Base-by-base conservation (phyloP, 1,140 invertebrate genomes). In the Drosophila pachea region DNA sequence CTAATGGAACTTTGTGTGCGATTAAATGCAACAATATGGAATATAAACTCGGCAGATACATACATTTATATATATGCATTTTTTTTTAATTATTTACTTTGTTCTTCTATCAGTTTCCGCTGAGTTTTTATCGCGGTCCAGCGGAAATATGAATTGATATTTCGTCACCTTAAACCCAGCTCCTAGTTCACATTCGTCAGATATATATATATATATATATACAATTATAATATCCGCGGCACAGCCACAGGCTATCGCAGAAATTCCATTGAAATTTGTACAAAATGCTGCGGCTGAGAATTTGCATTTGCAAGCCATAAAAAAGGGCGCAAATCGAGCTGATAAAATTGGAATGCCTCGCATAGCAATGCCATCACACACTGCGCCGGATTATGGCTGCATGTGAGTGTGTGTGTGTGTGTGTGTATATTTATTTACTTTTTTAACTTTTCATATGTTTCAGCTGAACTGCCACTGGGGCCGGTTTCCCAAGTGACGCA, bases 401-500 rank as follows among this genome's bases (percentile, higher is more conserved):
- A 36, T 8, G 38, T 32, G 40, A 52, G 38, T 49, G 35, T 35
- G 40, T 59, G 43, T 8, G 38, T 32, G 40, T 56, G 38, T 49
- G 35, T 35, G 31, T 36, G 45, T 35, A 29, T 74, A 45, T 45
- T 47, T 45, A 8, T 47, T 47, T 47, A 11, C 33, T 64, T 53
- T 38, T 62, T 59, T 52, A 54, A 62, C 40, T 16, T 54, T 68
- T 56, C 50, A 40, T 22, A 22, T 2, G 22, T 67, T 65, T 83
- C 74, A 68, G 78, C 68, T 66, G 65, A 35, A 36, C 42, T 49
- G 42, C 45, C 61, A 59, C 14, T 56, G 55, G 32, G 45, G 60
- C 71, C 71, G 68, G 67, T 73, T 73, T 73, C 58, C 67, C 49
- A 70, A 70, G 61, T 73, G 71, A 73, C 71, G 68, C 67, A 55